phyloP scores from a whole-genome alignment of 2,113 vertebrate species.

The Pardalotus punctatus region DNA sequence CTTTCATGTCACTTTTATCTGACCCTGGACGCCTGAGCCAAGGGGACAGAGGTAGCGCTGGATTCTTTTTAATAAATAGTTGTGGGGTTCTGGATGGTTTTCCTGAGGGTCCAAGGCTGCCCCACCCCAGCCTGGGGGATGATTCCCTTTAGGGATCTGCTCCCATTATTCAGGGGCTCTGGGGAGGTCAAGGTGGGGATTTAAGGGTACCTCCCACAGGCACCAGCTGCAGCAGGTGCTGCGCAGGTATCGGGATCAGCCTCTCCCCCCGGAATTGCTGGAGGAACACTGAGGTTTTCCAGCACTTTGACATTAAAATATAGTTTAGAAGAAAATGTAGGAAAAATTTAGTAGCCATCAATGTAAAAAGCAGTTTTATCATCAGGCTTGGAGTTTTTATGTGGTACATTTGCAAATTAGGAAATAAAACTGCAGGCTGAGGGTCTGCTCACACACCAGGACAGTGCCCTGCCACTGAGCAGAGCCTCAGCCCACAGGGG shows the following conservation, averaged over 20 bases:
- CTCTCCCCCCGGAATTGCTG: neutral
- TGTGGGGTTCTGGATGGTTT: neutral
- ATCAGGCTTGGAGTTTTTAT: neutral
- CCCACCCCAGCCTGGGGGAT: neutral
- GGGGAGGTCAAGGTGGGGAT: neutral
- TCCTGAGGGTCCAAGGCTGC: neutral
- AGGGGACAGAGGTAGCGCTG: neutral
- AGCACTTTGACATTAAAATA: neutral
- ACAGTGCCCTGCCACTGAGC: accelerated
- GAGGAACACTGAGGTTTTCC: neutral
- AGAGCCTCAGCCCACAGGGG: neutral
- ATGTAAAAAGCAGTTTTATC: neutral
- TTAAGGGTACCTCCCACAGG: neutral
- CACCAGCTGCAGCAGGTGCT: neutral
- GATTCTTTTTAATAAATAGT: neutral
- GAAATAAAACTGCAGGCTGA: neutral
- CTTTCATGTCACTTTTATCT: constrained; percentile 27
- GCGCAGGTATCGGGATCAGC: neutral
- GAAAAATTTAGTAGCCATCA: accelerated
- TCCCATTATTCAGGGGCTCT: accelerated
- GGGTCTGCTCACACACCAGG: accelerated
- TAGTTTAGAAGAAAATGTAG: neutral
- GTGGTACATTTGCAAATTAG: neutral
- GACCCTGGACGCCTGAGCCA: neutral
- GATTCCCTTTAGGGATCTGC: neutral